These are phyloP conservation scores for Sphinx pinastri DNA, from an alignment of 2,888 invertebrate species.

Conservation along the genomic window DNA sequence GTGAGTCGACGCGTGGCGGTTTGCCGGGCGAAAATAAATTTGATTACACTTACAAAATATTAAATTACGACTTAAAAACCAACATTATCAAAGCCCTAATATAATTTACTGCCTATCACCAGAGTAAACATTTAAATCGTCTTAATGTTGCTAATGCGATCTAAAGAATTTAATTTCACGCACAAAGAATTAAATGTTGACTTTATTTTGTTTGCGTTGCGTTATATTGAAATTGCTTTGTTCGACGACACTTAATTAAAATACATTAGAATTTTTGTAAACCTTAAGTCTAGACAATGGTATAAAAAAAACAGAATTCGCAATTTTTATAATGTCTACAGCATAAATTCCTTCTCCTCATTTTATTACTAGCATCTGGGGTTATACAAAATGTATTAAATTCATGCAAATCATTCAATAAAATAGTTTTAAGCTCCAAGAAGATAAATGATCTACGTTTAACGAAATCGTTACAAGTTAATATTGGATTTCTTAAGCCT, in stretches of 20 bases:
- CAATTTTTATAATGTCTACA: too few species aligned
- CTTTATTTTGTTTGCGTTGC: slow-evolving; percentile 5
- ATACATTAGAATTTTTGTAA: background rate
- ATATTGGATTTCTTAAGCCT: background rate
- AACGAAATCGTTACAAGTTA: background rate
- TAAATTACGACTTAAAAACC: slow-evolving; percentile 23
- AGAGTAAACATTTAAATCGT: slow-evolving; percentile 5
- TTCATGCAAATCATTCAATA: background rate
- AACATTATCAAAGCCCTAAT: slow-evolving; percentile 17
- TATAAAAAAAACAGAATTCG: background rate
- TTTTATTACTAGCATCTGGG: background rate
- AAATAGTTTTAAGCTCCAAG: background rate
- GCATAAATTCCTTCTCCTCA: too few species aligned
- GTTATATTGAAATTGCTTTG: slow-evolving; percentile 5
- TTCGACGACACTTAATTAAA: background rate
- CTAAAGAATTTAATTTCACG: slow-evolving; percentile 9
- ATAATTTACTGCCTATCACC: slow-evolving; percentile 18
- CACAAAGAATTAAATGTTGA: background rate
- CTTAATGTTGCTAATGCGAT: background rate
- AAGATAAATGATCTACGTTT: background rate
- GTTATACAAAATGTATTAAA: background rate
- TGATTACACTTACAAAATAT: slow-evolving; percentile 20
- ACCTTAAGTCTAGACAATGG: background rate
- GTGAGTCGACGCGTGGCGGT: slow-evolving; percentile 67
- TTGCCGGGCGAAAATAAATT: slow-evolving; percentile 14